phyloP scores from a whole-genome alignment of 2,797 vertebrate genomes.

The Megalops cyprinoides region DNA sequence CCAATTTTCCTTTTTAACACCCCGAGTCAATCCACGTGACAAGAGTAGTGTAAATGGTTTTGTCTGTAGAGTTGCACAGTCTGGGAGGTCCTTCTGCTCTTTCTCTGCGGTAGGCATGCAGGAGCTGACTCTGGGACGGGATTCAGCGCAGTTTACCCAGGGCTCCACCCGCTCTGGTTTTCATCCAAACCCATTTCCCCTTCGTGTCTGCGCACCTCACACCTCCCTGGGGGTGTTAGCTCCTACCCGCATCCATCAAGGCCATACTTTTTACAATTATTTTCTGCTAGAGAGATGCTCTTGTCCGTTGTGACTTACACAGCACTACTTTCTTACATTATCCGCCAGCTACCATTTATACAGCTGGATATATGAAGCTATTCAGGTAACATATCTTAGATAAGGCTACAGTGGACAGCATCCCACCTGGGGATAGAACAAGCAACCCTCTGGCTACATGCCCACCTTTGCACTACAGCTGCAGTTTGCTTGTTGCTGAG shows the following conservation, averaged over 20 bases:
- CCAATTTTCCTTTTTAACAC: slow-evolving; percentile 31
- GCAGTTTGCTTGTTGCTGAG: background rate
- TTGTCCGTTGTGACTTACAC: background rate
- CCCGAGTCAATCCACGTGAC: background rate
- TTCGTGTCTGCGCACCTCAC: background rate
- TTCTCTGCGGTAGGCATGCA: background rate
- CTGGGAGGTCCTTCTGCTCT: slow-evolving; percentile 23
- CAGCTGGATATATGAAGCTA: background rate
- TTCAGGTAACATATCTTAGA: too few species aligned
- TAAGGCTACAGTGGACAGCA: too few species aligned
- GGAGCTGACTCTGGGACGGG: background rate
- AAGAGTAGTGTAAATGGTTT: background rate
- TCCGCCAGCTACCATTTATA: background rate
- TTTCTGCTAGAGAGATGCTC: background rate
- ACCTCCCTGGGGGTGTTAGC: background rate
- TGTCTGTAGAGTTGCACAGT: background rate
- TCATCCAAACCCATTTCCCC: slow-evolving; percentile 16
- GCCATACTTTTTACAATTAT: background rate
- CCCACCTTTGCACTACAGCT: background rate
- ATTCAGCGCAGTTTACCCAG: background rate
- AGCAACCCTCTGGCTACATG: background rate
- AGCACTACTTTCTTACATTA: too few species aligned
- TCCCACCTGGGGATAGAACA: background rate
- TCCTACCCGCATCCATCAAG: background rate
- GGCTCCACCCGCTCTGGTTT: background rate